Evolutionary conservation across 1,140 invertebrate species (phyloP), one percentile per base, ranked within the genome.

Genomic region (Drosophila rhopaloa): DNA sequence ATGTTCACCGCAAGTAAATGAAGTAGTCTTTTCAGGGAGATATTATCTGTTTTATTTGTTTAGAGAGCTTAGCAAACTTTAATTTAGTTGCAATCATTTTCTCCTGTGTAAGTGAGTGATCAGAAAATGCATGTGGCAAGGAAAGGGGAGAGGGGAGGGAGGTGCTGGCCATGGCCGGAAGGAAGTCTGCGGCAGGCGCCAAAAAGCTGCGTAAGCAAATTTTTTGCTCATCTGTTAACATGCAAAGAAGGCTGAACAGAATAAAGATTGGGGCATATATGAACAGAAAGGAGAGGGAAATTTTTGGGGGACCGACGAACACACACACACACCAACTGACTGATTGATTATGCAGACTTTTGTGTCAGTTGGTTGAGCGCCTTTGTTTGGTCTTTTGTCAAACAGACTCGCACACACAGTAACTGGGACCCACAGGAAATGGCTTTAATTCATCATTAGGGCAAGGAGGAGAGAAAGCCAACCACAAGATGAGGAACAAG

Each of bases 331-430:
- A 63, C 60, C 29, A 24, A 48, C 56, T 72, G 60, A 70, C 84
- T 89, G 85, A 89, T 89, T 89, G 84, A 89, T 89, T 89, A 90
- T 89, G 84, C 84, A 81, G 84, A 89, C 80, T 90, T 84, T 84
- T 84, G 84, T 90, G 85, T 89, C 85, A 81, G 77, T 84, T 84
- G 73, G 72, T 60, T 76, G 63, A 76, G 75, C 76, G 60, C 68
- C 63, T 79, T 79, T 79, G 76, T 90, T 89, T 84, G 76, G 76
- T 61, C 57, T 71, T 71, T 77, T 62, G 40, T 79, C 75, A 63
- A 61, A 58, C 57, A 62, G 40, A 50, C 37, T 56, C 27, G 14
- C 40, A 61, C 27, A 48, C 27, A 43, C n/a, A 16, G 2, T 16
- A 7, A 32, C 29, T 7, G 29, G 1, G 8, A 19, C 32, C 32